Evolutionary conservation across 2,888 invertebrate genomes (phyloP), one percentile per base, ranked within the genome.

Genomic region (Pemphredon lugubris): DNA sequence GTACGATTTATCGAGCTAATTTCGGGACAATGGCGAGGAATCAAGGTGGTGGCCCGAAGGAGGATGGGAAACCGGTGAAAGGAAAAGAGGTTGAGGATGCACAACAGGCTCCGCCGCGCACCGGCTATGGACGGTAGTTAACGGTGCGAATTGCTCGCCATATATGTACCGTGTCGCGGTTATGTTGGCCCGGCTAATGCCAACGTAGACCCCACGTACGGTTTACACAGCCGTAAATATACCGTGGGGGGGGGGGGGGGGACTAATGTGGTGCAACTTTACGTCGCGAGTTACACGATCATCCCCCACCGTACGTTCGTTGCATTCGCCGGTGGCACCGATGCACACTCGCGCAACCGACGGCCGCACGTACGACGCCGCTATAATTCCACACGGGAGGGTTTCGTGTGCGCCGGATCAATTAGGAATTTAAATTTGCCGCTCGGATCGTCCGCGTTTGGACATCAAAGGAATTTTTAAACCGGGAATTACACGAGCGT

Each of bases 221-320:
- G 63, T 71, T 73, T 77, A 72, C 72, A 75, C 58, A 75, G 80
- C 81, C 80, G 83, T 87, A 87, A 87, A 88, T 86, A 87, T 83
- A 84, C 79, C 73, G n/a, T n/a, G n/a, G n/a, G n/a, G n/a, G n/a
- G n/a, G n/a, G n/a, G n/a, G n/a, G n/a, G 37, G 44, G 81, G 76
- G 83, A 82, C 84, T 86, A 88, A 87, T 86, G 85, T 80, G 82
- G 80, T 81, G 81, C 83, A 85, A 85, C 82, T 83, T 83, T 79
- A 83, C 79, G 79, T 79, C 75, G 68, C 79, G 57, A 68, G 73
- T 74, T 83, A 83, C 85, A 84, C 81, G 81, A 79, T 80, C 81
- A 79, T 78, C 77, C 79, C 73, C 71, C 75, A 66, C 70, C 63
- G 51, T 53, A 42, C 34, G 32, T 1, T 7, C 53, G 44, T 23